phyloP scores from a whole-genome alignment of 2,797 vertebrate genomes.

The Chromis chromis region DNA sequence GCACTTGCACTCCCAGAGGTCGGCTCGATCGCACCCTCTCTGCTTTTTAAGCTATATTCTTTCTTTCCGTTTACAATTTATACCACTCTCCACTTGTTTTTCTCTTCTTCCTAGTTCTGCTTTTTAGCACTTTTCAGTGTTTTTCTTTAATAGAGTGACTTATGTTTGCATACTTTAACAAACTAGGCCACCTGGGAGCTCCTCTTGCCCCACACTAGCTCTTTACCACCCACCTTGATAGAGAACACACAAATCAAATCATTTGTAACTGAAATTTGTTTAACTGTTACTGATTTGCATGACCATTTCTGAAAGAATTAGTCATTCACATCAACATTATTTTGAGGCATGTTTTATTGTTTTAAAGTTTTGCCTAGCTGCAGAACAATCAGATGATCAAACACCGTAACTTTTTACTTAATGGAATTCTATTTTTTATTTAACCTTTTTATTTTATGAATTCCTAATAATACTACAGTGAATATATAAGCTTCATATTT shows the following conservation, averaged over 20 bases:
- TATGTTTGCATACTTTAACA: constrained; percentile 18
- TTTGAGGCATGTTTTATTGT: not conserved
- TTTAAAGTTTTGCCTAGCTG: not conserved
- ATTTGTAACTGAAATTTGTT: not conserved
- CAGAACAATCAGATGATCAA: constrained; percentile 1
- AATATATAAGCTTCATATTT: not conserved
- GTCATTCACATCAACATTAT: not conserved
- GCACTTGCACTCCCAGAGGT: constrained; percentile 69
- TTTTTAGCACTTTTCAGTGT: constrained; percentile 6
- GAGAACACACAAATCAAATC: not conserved
- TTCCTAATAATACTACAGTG: not conserved
- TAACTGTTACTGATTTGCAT: not conserved
- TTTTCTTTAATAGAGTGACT: constrained; percentile 25
- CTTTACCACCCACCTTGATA: constrained; percentile 15
- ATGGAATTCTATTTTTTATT: not conserved
- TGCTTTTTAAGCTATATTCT: constrained; percentile 46
- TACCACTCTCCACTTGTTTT: constrained; percentile 1
- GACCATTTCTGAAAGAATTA: not conserved
- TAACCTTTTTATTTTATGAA: not conserved
- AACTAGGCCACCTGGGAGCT: constrained; percentile 8
- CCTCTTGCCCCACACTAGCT: constrained; percentile 2
- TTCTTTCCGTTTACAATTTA: constrained; percentile 50
- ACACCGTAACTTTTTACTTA: not conserved
- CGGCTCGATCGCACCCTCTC: constrained; percentile 52
- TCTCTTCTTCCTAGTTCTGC: constrained; percentile 12